A percentile compares a stretch with the other conserved stretches of the same genome.
Conservation (phyloP, 2,113 vertebrate genomes). For the Conger conger region DNA sequence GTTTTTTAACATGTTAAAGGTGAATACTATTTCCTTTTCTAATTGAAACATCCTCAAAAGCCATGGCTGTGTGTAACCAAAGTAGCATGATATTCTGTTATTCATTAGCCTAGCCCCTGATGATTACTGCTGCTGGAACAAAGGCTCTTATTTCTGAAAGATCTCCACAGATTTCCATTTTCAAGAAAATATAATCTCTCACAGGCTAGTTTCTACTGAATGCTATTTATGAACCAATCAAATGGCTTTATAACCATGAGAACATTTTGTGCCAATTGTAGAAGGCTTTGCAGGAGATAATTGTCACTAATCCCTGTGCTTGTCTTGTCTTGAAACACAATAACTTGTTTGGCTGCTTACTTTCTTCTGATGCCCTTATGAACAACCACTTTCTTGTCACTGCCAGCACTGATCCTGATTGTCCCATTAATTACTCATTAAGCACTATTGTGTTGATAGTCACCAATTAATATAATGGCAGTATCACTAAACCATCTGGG, state of each 20-base stretch:
- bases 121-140: background rate
- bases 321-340: background rate
- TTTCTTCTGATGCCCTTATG: background rate
- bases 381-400: background rate
- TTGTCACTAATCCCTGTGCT: background rate
- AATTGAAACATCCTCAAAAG: too few species aligned
- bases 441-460: background rate
- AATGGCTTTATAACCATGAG: background rate
- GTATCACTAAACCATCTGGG: background rate
- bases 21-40: too few species aligned
- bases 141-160: too few species aligned
- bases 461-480: background rate
- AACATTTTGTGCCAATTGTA: background rate
- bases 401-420: background rate
- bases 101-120: background rate
- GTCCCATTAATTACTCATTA: background rate
- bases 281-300: background rate
- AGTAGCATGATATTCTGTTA: background rate
- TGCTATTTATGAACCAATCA: slow-evolving; percentile 8
- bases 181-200: background rate
- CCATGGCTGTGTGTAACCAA: background rate
- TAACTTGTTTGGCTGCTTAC: background rate
- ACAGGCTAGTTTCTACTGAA: background rate
- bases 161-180: too few species aligned
- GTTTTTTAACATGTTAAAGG: too few species aligned